Conservation (phyloP, 2,888 invertebrate genomes). For the Timema podura region DNA sequence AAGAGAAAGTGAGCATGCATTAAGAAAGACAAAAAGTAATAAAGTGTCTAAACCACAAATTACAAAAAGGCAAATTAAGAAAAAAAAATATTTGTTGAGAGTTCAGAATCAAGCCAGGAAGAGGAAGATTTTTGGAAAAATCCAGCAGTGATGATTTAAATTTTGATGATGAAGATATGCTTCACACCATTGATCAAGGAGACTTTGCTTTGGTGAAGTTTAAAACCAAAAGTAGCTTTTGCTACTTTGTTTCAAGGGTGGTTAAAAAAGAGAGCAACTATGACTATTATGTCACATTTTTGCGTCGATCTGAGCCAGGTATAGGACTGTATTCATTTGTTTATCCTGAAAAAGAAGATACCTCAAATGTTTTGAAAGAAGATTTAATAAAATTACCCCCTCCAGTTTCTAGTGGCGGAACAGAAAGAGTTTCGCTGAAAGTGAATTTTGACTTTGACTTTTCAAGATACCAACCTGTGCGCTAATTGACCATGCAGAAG, state of each 20-base stretch:
- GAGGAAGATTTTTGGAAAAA: too few relatives aligned
- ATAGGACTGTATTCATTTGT: background rate
- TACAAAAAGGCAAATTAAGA: too few relatives aligned
- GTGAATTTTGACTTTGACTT: background rate
- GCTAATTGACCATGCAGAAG: background rate
- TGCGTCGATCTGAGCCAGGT: background rate
- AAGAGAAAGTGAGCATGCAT: background rate
- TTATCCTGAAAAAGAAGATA: constrained; percentile 14
- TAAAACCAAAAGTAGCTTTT: constrained; percentile 6
- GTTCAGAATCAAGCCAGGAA: too few relatives aligned
- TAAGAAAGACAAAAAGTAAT: too few relatives aligned
- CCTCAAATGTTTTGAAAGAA: background rate
- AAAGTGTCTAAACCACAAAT: too few relatives aligned
- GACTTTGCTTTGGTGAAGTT: constrained; percentile 6
- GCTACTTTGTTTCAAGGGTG: background rate
- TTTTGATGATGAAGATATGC: background rate
- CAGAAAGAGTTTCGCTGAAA: background rate
- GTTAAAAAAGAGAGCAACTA: background rate
- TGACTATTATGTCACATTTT: constrained; percentile 7
- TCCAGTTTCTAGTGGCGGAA: background rate
- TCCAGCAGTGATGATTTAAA: background rate
- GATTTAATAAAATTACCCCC: background rate
- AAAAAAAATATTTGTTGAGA: too few relatives aligned
- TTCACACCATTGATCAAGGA: background rate
- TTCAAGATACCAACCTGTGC: background rate